phyloP scores from a whole-genome alignment of 92 coral and sea anemone species.

The Bergia sp. region DNA sequence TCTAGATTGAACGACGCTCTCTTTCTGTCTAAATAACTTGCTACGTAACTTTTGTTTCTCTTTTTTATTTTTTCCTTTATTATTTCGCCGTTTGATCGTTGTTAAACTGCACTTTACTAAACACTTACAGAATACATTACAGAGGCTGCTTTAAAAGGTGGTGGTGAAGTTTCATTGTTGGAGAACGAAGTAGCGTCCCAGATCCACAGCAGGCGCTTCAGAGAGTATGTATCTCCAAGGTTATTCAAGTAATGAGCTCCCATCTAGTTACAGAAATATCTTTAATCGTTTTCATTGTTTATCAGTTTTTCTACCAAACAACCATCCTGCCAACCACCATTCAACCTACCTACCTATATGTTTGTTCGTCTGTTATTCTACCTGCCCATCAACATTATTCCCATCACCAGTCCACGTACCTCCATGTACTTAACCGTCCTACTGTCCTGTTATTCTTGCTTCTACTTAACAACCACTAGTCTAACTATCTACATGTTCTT shows the following conservation, averaged over 20 bases:
- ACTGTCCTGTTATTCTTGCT: not conserved
- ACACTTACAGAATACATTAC: not conserved
- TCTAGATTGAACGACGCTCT: too few species aligned
- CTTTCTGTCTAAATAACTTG: too few species aligned
- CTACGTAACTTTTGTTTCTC: too few species aligned
- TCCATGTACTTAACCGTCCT: not conserved
- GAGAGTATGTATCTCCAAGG: conserved; percentile 73
- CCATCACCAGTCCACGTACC: not conserved
- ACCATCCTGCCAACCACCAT: not conserved
- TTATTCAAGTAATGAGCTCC: not conserved
- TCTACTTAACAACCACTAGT: too few species aligned
- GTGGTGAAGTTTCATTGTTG: conserved; percentile 45
- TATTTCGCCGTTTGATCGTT: not conserved
- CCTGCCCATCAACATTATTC: not conserved
- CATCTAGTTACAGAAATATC: not conserved
- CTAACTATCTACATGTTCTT: too few species aligned
- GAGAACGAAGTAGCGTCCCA: conserved; percentile 82
- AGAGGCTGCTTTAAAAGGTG: not conserved
- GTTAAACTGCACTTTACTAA: not conserved
- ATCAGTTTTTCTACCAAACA: not conserved
- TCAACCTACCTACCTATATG: not conserved
- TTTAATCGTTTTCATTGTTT: not conserved
- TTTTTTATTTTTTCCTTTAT: too few species aligned
- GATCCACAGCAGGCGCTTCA: conserved; percentile 85
- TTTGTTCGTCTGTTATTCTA: not conserved